Evolutionary conservation across 2,888 invertebrate genomes (phyloP).

Genomic region (Plebejus anna): DNA sequence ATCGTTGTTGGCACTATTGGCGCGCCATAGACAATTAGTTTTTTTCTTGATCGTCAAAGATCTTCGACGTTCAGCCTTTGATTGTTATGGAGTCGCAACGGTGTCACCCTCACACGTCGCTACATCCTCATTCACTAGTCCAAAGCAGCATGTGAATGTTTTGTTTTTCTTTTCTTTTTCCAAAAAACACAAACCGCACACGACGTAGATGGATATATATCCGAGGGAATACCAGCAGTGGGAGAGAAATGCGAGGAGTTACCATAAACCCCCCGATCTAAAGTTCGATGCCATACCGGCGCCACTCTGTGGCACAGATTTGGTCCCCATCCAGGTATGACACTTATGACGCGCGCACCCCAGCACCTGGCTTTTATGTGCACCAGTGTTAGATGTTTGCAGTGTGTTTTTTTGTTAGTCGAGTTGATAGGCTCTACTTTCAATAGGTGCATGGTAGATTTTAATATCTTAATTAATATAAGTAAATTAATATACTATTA

Average conservation of each 20-base stretch:
- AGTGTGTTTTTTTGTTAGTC: conserved; percentile 45
- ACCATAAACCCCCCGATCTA: conserved; percentile 79
- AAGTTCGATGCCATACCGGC: conserved; percentile 74
- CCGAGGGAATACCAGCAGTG: conserved; percentile 83
- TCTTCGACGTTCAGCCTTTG: background rate
- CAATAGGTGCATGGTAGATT: conserved; percentile 59
- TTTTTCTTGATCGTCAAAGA: background rate
- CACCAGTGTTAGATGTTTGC: conserved; percentile 53
- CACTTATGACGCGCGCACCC: conserved; percentile 63
- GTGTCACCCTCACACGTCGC: conserved; percentile 58
- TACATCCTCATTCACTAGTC: conserved; percentile 72
- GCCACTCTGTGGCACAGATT: conserved; percentile 74
- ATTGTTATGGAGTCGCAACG: conserved; percentile 50
- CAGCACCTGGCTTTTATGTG: conserved; percentile 70
- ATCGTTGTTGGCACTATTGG: background rate
- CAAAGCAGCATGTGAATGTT: conserved; percentile 80
- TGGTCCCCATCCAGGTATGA: conserved; percentile 79
- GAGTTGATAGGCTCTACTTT: conserved; percentile 35
- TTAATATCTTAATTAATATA: conserved; percentile 33
- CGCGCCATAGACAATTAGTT: background rate
- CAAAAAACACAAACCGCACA: conserved; percentile 72
- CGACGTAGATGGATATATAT: conserved; percentile 79
- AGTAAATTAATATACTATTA: conserved; percentile 30
- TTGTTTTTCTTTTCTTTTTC: conserved; percentile 79
- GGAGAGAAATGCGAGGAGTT: conserved; percentile 83